phyloP scores from a whole-genome alignment of 2,797 vertebrate genomes.

The Poecilia gillii region DNA sequence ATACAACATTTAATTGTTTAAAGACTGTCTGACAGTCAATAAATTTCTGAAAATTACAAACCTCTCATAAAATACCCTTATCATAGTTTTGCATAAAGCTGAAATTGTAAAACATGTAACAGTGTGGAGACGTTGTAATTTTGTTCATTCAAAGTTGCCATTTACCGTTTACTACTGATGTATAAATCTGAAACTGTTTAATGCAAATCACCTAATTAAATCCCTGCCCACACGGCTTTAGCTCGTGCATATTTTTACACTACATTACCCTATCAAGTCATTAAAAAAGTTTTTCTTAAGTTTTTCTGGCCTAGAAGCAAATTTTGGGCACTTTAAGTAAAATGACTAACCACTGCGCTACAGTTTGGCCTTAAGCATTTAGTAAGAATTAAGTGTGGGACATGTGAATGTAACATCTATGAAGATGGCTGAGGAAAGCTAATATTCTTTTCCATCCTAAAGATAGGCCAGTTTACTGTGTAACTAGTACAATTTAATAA shows the following conservation, averaged over 20 bases:
- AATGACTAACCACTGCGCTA: constrained; percentile 20
- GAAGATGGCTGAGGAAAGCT: constrained; percentile 46
- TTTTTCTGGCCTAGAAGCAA: constrained; percentile 28
- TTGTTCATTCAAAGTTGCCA: not conserved
- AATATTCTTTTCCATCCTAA: constrained; percentile 1
- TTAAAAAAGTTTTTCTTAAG: constrained; percentile 34
- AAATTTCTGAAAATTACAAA: not conserved
- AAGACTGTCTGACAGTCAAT: not conserved
- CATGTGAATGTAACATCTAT: constrained; percentile 42
- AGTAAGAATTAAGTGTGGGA: constrained; percentile 45
- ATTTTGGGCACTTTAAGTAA: not conserved
- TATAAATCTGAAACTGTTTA: constrained; percentile 2
- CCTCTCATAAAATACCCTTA: not conserved
- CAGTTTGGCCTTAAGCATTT: constrained; percentile 36
- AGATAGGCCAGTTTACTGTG: constrained; percentile 9
- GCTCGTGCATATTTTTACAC: constrained; percentile 37
- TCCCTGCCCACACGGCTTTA: not conserved
- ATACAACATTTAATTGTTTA: not conserved
- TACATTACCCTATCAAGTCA: constrained; percentile 47
- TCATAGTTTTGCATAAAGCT: not conserved
- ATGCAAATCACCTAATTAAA: constrained; percentile 36
- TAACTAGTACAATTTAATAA: constrained; percentile 21
- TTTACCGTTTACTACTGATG: not conserved
- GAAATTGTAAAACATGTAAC: not conserved
- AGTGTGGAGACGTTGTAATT: not conserved